Evolutionary conservation across 1,140 invertebrate species (phyloP).

Genomic region (Cotesia typhae): DNA sequence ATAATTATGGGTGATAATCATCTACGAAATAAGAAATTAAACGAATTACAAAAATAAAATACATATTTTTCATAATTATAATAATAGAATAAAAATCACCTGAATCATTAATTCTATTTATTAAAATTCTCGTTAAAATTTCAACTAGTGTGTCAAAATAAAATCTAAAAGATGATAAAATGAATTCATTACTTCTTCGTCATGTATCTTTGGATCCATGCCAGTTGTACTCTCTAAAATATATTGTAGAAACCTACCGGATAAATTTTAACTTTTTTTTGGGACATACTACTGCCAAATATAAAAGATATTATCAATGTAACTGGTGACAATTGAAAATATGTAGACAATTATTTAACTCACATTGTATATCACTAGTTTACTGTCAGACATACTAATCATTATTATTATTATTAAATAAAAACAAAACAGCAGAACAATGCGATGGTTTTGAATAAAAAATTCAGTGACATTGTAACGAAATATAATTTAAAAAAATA

Average conservation of each 20-base stretch:
- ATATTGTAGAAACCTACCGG: conserved; percentile 25
- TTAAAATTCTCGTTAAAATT: background rate
- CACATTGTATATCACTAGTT: too few relatives aligned
- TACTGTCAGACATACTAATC: too few relatives aligned
- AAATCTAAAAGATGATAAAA: conserved; percentile 30
- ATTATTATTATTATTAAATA: too few relatives aligned
- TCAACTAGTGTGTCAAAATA: background rate
- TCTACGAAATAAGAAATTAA: too few relatives aligned
- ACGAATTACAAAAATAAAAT: too few relatives aligned
- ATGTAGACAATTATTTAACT: too few relatives aligned
- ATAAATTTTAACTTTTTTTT: conserved; percentile 13
- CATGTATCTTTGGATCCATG: conserved; percentile 35
- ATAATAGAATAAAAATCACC: background rate
- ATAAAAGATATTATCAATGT: conserved; percentile 25
- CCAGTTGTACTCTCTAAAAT: conserved; percentile 36
- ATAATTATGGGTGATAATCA: too few relatives aligned
- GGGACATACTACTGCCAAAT: conserved; percentile 4
- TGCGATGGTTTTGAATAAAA: too few relatives aligned
- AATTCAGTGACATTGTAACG: background rate
- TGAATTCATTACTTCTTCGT: conserved; percentile 42
- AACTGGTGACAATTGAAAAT: conserved; percentile 8
- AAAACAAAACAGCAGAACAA: too few relatives aligned
- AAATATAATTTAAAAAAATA: conserved; percentile 7
- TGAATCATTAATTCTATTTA: conserved; percentile 8
- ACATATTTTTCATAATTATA: too few relatives aligned